A percentile compares a stretch with the other conserved stretches of the same genome.
phyloP scores from a whole-genome alignment of 2,888 invertebrate genomes.

The Latheticus oryzae region DNA sequence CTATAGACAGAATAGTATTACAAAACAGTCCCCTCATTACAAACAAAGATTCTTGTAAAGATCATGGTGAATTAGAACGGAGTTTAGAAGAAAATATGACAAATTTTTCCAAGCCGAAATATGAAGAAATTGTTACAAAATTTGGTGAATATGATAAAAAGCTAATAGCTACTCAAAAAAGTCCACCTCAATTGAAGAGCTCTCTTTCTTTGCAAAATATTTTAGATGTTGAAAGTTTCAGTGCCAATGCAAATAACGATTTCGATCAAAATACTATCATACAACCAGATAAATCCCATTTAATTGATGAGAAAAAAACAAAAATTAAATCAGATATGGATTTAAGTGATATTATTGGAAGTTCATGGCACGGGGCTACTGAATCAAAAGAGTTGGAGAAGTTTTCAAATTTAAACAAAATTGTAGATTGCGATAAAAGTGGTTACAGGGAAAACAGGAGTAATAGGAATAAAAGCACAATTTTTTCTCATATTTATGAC shows the following conservation, averaged over 20 bases:
- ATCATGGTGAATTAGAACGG: conserved; percentile 48
- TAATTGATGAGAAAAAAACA: conserved; percentile 53
- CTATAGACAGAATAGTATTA: conserved; percentile 59
- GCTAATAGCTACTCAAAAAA: too few relatives aligned
- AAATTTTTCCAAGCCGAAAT: conserved; percentile 49
- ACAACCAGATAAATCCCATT: conserved; percentile 60
- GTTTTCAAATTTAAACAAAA: conserved; percentile 53
- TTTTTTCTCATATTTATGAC: conserved; percentile 70
- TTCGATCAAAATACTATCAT: conserved; percentile 64
- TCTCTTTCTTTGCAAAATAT: conserved; percentile 62
- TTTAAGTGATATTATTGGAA: conserved; percentile 61
- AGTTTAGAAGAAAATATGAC: conserved; percentile 51
- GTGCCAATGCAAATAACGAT: conserved; percentile 63
- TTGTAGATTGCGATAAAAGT: conserved; percentile 53
- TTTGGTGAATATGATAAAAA: conserved; percentile 58
- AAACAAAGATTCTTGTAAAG: conserved; percentile 31
- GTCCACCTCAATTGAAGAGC: conserved; percentile 50
- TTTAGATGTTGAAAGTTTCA: conserved; percentile 53
- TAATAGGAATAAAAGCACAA: conserved; percentile 69
- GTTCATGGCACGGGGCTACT: conserved; percentile 56
- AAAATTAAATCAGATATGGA: conserved; percentile 62
- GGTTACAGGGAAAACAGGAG: conserved; percentile 50
- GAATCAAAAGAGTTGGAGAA: conserved; percentile 52
- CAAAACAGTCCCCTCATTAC: conserved; percentile 35
- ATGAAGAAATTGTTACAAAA: conserved; percentile 59